Percentiles rank a stretch among this genome's conserved stretches.
These are phyloP conservation scores for Yponomeuta malinellus DNA, from an alignment of 2,888 invertebrate genomes.

Conservation along the genomic window DNA sequence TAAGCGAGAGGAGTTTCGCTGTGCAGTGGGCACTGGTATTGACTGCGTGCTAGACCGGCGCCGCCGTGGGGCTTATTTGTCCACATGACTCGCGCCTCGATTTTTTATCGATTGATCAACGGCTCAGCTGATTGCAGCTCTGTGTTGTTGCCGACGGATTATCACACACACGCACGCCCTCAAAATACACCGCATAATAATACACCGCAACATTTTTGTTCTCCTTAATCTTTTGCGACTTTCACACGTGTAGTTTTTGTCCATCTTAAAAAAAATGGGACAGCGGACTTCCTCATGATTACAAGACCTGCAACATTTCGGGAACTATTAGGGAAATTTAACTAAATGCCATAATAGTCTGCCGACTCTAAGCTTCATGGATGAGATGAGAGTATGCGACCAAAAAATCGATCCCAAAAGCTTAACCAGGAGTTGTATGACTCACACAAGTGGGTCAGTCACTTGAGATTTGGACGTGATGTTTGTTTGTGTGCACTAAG, in stretches of 20 bases:
- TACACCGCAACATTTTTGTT: too few relatives aligned
- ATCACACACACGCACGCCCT: conserved; percentile 24
- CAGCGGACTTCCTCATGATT: too few relatives aligned
- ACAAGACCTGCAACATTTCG: too few relatives aligned
- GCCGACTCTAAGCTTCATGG: too few relatives aligned
- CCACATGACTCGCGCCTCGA: conserved; percentile 55
- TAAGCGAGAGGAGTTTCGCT: too few relatives aligned
- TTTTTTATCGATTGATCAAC: conserved; percentile 73
- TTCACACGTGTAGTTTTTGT: too few relatives aligned
- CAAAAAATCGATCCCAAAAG: conserved; percentile 50
- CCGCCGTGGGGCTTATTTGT: conserved; percentile 43
- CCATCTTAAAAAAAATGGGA: too few relatives aligned
- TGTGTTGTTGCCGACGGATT: conserved; percentile 71
- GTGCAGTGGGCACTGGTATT: too few relatives aligned
- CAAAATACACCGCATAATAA: too few relatives aligned
- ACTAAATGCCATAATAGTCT: too few relatives aligned
- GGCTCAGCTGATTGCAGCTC: conserved; percentile 70
- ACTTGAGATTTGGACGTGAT: neutral
- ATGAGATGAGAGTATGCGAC: conserved; percentile 32
- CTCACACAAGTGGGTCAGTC: conserved; percentile 33
- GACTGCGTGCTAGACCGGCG: neutral
- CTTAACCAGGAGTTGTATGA: conserved; percentile 59
- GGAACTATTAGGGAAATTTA: too few relatives aligned
- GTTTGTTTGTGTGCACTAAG: conserved; percentile 56
- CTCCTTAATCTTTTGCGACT: too few relatives aligned